Percentiles rank a stretch among this genome's conserved stretches.
phyloP scores from a whole-genome alignment of 2,888 invertebrate genomes.

The Hydrotaea diabolus region DNA sequence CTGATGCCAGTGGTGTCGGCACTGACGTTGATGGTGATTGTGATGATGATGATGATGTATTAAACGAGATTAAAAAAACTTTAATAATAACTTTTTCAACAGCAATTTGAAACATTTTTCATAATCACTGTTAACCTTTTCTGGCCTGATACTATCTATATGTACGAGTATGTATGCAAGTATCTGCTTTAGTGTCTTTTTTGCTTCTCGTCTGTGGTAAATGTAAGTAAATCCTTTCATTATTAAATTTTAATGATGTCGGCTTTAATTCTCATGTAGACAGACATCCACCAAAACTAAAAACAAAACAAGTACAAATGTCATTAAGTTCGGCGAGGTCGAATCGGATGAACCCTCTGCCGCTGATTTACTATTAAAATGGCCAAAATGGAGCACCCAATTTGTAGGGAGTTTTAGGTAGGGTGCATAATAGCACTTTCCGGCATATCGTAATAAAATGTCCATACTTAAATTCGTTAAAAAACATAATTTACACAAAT shows the following conservation, averaged over 20 bases:
- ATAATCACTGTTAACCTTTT: conserved; percentile 22
- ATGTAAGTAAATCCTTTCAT: conserved; percentile 34
- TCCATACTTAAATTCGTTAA: too few species aligned
- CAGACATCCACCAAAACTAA: background rate
- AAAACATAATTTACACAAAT: too few species aligned
- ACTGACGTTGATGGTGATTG: conserved; percentile 18
- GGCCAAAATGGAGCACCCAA: too few species aligned
- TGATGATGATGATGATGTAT: conserved; percentile 38
- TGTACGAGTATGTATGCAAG: too few species aligned
- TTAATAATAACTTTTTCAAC: conserved; percentile 41
- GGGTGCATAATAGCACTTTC: too few species aligned
- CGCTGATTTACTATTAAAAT: too few species aligned
- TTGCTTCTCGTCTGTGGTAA: background rate
- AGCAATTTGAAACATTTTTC: conserved; percentile 38
- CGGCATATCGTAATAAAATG: too few species aligned
- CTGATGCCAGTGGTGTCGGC: background rate
- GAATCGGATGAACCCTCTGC: too few species aligned
- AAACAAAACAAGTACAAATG: background rate
- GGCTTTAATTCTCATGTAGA: conserved; percentile 28
- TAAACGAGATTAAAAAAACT: conserved; percentile 56
- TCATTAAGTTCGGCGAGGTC: too few species aligned
- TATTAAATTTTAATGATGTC: conserved; percentile 47
- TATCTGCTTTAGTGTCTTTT: background rate
- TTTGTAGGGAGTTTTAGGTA: too few species aligned
- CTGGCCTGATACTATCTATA: background rate